These are phyloP conservation scores for Bergia puertoricense DNA, from an alignment of 92 coral and sea anemone species.

Conservation along the genomic window DNA sequence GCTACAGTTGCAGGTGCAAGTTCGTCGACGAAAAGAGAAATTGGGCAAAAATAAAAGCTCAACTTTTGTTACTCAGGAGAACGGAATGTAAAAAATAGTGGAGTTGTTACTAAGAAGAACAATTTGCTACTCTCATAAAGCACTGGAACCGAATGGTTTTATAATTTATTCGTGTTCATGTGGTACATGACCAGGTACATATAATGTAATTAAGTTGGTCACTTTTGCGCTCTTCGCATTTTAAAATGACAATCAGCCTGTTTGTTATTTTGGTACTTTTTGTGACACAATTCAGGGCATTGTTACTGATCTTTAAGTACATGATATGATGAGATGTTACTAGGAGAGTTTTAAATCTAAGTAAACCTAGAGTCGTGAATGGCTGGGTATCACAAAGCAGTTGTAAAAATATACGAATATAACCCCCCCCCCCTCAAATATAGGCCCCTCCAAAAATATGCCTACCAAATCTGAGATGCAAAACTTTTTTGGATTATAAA, in stretches of 20 bases:
- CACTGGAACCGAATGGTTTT: neutral
- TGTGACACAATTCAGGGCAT: neutral
- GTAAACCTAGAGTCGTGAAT: no score
- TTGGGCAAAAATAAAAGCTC: slow-evolving; percentile 31
- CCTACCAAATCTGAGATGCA: no score
- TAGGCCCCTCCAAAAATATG: no score
- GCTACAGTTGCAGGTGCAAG: slow-evolving; percentile 88
- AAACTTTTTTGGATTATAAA: no score
- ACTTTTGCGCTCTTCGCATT: neutral
- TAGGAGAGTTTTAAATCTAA: no score
- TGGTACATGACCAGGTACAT: no score
- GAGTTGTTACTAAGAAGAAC: neutral
- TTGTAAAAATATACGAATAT: no score
- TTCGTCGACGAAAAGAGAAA: slow-evolving; percentile 84
- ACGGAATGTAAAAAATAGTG: neutral
- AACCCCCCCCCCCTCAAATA: no score
- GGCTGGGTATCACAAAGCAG: neutral
- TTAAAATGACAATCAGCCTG: neutral
- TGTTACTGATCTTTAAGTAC: neutral
- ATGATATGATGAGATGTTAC: no score
- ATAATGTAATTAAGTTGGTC: neutral
- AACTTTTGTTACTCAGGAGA: slow-evolving; percentile 33
- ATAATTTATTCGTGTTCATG: neutral
- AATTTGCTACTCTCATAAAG: neutral
- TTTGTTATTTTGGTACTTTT: neutral